phyloP scores from a whole-genome alignment of 2,797 vertebrate species.

The Protosalanx chinensis region DNA sequence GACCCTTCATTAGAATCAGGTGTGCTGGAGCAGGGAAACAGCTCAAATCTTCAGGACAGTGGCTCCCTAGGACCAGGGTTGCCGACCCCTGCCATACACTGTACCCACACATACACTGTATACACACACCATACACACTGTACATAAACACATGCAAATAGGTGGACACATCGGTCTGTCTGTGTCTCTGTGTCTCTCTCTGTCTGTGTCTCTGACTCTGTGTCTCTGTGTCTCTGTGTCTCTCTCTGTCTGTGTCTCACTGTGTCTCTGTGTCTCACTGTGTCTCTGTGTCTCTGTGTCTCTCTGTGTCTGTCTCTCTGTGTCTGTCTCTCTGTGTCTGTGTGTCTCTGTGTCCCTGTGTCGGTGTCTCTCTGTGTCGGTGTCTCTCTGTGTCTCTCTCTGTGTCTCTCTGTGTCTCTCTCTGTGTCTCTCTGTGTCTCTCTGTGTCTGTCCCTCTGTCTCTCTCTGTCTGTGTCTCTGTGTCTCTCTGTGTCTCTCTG shows the following conservation, averaged over 20 bases:
- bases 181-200: conserved; percentile 55
- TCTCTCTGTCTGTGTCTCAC: too few relatives aligned
- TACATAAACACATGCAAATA: neutral
- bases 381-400: conserved; percentile 71
- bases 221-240: too few relatives aligned
- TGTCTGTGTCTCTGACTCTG: conserved; percentile 43
- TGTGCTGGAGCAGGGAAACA: too few relatives aligned
- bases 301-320: too few relatives aligned
- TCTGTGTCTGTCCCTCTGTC: conserved; percentile 72
- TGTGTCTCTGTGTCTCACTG: too few relatives aligned
- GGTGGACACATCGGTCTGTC: neutral
- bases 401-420: neutral
- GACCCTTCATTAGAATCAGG: too few relatives aligned
- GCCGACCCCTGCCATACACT: neutral
- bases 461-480: neutral
- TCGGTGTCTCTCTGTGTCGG: neutral
- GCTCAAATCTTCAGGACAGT: too few relatives aligned
- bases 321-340: neutral
- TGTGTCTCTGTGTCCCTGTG: neutral
- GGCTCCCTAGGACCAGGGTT: too few relatives aligned
- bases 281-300: too few relatives aligned
- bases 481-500: conserved; percentile 73
- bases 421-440: conserved; percentile 26
- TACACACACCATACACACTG: neutral
- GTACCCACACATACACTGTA: neutral